phyloP scores from a whole-genome alignment of 2,888 invertebrate genomes.

The Laspeyria flexula region DNA sequence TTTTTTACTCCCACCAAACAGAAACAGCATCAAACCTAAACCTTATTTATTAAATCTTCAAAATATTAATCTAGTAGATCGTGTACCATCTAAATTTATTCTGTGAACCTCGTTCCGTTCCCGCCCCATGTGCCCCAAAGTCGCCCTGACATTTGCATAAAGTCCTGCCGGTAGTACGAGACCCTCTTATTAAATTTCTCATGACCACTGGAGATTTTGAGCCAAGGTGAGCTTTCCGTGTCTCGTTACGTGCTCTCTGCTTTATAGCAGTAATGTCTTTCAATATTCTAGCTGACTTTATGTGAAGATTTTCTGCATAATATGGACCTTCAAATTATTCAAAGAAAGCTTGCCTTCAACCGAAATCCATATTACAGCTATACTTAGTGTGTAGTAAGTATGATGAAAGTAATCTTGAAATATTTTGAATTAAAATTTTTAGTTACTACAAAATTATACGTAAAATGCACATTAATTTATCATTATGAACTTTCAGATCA shows the following conservation, averaged over 20 bases:
- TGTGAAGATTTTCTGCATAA: not conserved
- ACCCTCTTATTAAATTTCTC: slow-evolving; percentile 58
- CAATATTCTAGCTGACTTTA: slow-evolving; percentile 14
- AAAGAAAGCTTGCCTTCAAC: no score
- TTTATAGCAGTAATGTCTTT: slow-evolving; percentile 15
- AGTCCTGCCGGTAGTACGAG: slow-evolving; percentile 36
- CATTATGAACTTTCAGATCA: no score
- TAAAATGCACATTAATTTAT: no score
- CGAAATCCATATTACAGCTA: no score
- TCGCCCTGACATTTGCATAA: slow-evolving; percentile 52
- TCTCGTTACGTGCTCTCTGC: slow-evolving; percentile 18
- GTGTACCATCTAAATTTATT: not conserved
- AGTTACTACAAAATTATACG: no score
- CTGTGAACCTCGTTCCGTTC: not conserved
- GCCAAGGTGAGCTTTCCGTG: slow-evolving; percentile 23
- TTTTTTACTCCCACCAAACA: no score
- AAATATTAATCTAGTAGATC: not conserved
- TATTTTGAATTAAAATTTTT: no score
- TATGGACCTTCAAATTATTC: not conserved
- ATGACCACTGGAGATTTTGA: slow-evolving; percentile 46
- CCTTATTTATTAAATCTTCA: not conserved
- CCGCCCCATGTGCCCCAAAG: slow-evolving; percentile 10
- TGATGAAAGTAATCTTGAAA: no score
- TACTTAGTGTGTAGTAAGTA: not conserved
- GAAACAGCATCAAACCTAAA: no score